Base-by-base conservation (phyloP, 2,797 vertebrate species). In the Sebastes reedi region DNA sequence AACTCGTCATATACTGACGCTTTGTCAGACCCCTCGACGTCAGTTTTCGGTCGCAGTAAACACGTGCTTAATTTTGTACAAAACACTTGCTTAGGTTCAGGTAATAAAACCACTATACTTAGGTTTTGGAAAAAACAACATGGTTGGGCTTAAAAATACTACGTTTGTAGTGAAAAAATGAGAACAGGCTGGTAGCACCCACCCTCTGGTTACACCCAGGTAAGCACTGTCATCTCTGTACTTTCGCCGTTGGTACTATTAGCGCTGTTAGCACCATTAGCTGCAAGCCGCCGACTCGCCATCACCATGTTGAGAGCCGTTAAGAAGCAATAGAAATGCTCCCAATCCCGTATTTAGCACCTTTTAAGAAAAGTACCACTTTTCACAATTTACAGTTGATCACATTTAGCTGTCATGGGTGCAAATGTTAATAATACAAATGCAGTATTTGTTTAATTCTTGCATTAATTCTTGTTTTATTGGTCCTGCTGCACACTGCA, bases 401-500 rank as follows among this genome's bases (percentile, higher is more conserved):
- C 61, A 72, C 9, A 68, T 79, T 64, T 30, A 65, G 61, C 65
- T 75, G 39, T 27, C 20, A 16, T n/a, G 22, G 36, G 13, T 39
- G 25, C 20, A 55, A 29, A 22, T 39, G 29, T 67, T 72, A 76
- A 74, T 78, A 69, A 4, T 60, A 54, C 52, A 58, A 81, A 75
- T 64, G 20, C 16, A 58, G 1, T 24, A 25, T 73, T 60, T 72
- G 27, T 73, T 75, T 60, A 59, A 70, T 71, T 70, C 12, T 52
- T 61, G 50, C 46, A 64, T 76, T 68, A 60, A 70, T 56, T 72
- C 4, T 30, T 34, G 14, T 79, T 75, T 59, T 39, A 72, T 61
- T 72, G 11, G 7, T 54, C 8, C 18, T 60, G 36, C 27, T 50
- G 22, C 61, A 73, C 22, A 46, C 34, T n/a, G 22, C 5, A 36